These are phyloP conservation scores for Pristis pectinata DNA, from an alignment of 2,797 vertebrate species.

Conservation along the genomic window DNA sequence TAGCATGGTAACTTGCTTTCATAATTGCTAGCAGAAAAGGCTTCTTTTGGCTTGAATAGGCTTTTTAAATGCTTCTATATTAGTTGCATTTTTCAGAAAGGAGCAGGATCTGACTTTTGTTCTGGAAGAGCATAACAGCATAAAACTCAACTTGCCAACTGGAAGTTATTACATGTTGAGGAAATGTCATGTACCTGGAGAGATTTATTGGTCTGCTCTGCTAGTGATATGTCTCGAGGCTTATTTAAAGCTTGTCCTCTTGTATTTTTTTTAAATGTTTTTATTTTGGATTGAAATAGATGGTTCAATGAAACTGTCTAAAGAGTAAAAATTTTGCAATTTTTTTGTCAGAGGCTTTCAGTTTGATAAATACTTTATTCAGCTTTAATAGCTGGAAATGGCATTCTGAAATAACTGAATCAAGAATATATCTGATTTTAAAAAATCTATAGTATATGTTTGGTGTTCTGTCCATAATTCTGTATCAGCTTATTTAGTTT, in stretches of 20 bases:
- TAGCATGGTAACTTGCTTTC: background rate
- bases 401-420: background rate
- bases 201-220: background rate
- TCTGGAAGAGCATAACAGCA: background rate
- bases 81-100: background rate
- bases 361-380: background rate
- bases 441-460: background rate
- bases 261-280: background rate
- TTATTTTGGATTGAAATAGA: background rate
- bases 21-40: background rate
- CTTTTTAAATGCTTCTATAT: background rate
- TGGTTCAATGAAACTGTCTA: background rate
- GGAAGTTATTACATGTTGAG: too few relatives aligned
- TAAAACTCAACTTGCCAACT: background rate
- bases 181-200: background rate
- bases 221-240: background rate
- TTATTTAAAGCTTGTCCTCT: background rate
- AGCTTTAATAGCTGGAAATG: background rate
- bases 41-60: too few relatives aligned
- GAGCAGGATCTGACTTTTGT: background rate
- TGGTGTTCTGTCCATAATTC: background rate
- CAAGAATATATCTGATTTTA: background rate
- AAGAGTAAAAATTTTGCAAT: background rate
- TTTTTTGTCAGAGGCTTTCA: background rate
- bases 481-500: background rate